phyloP scores from a whole-genome alignment of 2,797 vertebrate genomes.

The Loriculus beryllinus region DNA sequence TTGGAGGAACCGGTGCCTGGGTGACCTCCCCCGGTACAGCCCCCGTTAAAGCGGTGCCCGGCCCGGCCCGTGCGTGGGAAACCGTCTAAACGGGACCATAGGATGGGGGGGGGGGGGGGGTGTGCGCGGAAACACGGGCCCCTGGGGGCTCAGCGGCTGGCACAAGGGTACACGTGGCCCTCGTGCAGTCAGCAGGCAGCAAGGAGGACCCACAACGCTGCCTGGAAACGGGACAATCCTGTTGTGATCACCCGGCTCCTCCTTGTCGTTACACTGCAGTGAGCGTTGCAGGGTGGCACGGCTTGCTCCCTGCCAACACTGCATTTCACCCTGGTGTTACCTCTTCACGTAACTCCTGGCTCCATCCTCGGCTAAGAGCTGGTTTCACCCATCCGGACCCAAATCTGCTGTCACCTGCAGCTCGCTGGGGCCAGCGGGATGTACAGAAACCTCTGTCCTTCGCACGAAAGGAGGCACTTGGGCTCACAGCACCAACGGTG shows the following conservation, averaged over 20 bases:
- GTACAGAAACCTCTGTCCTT: neutral
- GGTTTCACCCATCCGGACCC: neutral
- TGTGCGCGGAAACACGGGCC: neutral
- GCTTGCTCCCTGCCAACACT: neutral
- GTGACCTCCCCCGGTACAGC: neutral
- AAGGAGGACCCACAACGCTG: accelerated
- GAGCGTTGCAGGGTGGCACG: neutral
- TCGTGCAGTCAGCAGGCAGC: accelerated
- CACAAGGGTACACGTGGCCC: accelerated
- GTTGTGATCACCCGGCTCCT: neutral
- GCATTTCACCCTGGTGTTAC: neutral
- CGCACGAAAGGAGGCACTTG: too few relatives aligned
- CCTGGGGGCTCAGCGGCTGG: accelerated
- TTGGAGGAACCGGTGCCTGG: neutral
- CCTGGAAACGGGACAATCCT: accelerated
- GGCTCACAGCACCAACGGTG: neutral
- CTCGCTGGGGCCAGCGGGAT: neutral
- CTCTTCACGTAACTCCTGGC: accelerated
- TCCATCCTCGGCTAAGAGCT: neutral
- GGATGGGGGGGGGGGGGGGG: neutral
- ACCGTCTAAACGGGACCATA: too few relatives aligned
- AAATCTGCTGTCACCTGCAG: accelerated
- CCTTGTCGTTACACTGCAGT: too few relatives aligned
- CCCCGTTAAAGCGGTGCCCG: neutral
- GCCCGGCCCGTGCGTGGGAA: neutral